These are phyloP conservation scores for Nymphalis urticae DNA, from an alignment of 2,888 invertebrate genomes.

Conservation along the genomic window DNA sequence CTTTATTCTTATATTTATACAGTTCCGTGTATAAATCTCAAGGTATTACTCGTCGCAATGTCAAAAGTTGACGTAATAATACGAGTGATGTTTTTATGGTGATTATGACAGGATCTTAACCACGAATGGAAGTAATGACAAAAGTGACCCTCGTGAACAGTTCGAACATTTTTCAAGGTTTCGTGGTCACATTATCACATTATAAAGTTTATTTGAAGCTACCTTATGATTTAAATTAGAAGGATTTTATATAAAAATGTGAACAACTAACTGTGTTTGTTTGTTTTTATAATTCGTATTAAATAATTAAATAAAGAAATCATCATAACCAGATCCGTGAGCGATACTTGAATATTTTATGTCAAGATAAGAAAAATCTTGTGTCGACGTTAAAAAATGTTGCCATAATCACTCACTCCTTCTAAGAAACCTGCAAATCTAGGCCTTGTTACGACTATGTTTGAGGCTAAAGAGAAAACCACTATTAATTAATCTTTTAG, in stretches of 20 bases:
- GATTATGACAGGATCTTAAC: slow-evolving; percentile 2
- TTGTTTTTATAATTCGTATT: no score
- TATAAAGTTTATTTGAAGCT: background rate
- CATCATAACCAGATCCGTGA: no score
- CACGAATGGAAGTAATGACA: slow-evolving; percentile 29
- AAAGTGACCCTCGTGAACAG: slow-evolving; percentile 27
- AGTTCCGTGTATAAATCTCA: slow-evolving; percentile 29
- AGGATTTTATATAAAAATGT: no score
- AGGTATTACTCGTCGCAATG: slow-evolving; percentile 33
- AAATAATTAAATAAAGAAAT: no score
- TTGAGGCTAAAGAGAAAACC: slow-evolving; percentile 9
- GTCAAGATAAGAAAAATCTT: no score
- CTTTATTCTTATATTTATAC: background rate
- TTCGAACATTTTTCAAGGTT: slow-evolving; percentile 23
- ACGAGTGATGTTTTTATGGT: slow-evolving; percentile 22
- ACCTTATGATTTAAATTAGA: background rate
- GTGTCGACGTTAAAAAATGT: no score
- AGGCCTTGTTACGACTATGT: slow-evolving; percentile 7
- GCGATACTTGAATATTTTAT: no score
- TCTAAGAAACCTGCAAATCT: slow-evolving; percentile 1
- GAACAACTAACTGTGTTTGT: no score
- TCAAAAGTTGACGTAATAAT: slow-evolving; percentile 36
- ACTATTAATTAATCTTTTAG: slow-evolving; percentile 7
- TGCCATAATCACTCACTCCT: background rate
- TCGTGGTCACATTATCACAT: slow-evolving; percentile 3